Evolutionary conservation across 1,140 invertebrate species (phyloP), one percentile per base, ranked within the genome.

Genomic region (Atta texana): DNA sequence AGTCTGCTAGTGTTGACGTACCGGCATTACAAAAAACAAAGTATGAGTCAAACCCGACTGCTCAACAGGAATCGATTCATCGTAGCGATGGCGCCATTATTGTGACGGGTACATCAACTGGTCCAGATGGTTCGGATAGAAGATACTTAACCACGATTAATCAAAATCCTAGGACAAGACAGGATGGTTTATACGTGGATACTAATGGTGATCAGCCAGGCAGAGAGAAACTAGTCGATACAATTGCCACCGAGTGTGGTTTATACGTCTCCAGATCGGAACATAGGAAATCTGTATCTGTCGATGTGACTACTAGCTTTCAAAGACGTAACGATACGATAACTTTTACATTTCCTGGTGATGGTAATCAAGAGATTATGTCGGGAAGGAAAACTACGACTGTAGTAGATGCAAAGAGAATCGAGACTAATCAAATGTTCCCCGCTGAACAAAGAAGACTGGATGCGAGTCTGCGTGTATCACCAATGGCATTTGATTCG

Each of bases 131-230:
- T 6, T 84, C 89, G n/a, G 93, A 94, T 0, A 88, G 93, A 24
- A 90, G 93, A 71, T 95, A 93, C 21, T 31, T 93, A 12, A 74
- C 91, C 0, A 71, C 90, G 0, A 88, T 94, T 2, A 94, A 93
- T 92, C 94, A 95, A 74, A 95, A 93, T 68, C 94, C 94, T 0
- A 91, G 95, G 39, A 95, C 94, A 0, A 89, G 95, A 21, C 95
- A 95, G 75, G 95, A 95, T 49, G 95, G 95, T n/a, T 63, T 95
- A 2, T 95, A 94, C 57, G 93, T 95, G 0, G 94, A 95, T 34
- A 82, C 93, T 2, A 95, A 93, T n/a, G 91, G 91, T 0, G 93
- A 94, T 71, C 92, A 87, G 64, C 75, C 87, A 53, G 88, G 85
- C 39, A 92, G 89, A 49, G 92, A 93, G n/a, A 92, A 93, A 59